Percentiles rank a stretch among this genome's conserved stretches.
Evolutionary conservation across 1,140 invertebrate genomes (phyloP).

Genomic region (Ceratoteleas bidentatus): DNA sequence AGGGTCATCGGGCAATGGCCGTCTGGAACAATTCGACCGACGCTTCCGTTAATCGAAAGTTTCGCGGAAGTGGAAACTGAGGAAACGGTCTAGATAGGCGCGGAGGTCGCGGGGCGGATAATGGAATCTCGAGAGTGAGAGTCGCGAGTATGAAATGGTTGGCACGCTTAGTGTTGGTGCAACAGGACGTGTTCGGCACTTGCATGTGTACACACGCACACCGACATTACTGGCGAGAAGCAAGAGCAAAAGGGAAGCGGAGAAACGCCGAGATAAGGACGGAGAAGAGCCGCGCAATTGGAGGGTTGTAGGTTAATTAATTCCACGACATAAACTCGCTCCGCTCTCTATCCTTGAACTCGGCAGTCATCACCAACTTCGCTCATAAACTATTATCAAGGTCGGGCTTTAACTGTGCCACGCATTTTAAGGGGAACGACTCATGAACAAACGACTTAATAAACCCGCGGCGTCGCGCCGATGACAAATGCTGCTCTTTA

Average conservation of each 20-base stretch:
- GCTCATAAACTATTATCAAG: slow-evolving; percentile 81
- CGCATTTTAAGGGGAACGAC: slow-evolving; percentile 75
- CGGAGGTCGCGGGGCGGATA: slow-evolving; percentile 65
- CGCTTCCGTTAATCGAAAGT: slow-evolving; percentile 67
- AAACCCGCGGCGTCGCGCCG: slow-evolving; percentile 41
- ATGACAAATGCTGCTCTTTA: slow-evolving; percentile 48
- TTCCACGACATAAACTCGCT: slow-evolving; percentile 77
- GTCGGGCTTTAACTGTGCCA: slow-evolving; percentile 78
- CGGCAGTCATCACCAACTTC: slow-evolving; percentile 63
- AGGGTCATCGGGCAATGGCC: slow-evolving; percentile 27
- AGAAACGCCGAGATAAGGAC: slow-evolving; percentile 58
- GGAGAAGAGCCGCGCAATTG: slow-evolving; percentile 59
- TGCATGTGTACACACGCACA: slow-evolving; percentile 12
- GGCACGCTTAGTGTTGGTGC: slow-evolving; percentile 68
- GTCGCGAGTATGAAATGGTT: slow-evolving; percentile 75
- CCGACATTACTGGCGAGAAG: slow-evolving; percentile 48
- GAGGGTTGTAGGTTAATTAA: slow-evolving; percentile 79
- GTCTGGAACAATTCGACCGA: slow-evolving; percentile 35
- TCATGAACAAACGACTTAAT: slow-evolving; percentile 66
- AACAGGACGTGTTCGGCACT: slow-evolving; percentile 22
- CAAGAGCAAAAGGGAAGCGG: slow-evolving; percentile 49
- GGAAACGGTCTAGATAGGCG: slow-evolving; percentile 50
- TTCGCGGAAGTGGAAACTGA: slow-evolving; percentile 69
- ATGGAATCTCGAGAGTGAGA: slow-evolving; percentile 79
- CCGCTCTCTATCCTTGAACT: slow-evolving; percentile 62